phyloP scores from a whole-genome alignment of 2,797 vertebrate species.

The Aplochiton taeniatus region DNA sequence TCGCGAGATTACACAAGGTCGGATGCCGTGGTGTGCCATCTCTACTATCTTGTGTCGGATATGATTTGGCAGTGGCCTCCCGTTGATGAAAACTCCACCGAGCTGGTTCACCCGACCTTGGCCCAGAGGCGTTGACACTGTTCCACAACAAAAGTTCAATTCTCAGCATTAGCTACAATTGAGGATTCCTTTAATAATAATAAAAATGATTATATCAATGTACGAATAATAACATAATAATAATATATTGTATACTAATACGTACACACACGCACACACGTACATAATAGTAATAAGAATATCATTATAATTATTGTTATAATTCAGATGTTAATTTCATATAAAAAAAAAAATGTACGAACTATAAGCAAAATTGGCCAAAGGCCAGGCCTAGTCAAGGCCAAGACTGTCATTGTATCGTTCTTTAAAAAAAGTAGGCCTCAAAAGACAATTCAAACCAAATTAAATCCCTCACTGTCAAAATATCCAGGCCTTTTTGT shows the following conservation, averaged over 20 bases:
- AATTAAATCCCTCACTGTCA: too few species aligned
- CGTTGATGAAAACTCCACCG: constrained; percentile 98
- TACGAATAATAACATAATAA: neutral
- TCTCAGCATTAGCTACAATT: constrained; percentile 8
- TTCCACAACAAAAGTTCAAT: constrained; percentile 50
- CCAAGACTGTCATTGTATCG: too few species aligned
- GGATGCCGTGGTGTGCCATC: constrained; percentile 98
- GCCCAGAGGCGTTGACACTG: constrained; percentile 96
- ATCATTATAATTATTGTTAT: too few species aligned
- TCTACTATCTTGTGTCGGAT: constrained; percentile 99
- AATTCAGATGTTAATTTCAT: too few species aligned
- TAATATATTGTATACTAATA: constrained; percentile 24
- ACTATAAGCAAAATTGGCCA: too few species aligned
- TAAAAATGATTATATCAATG: neutral
- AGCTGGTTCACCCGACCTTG: constrained; percentile 98
- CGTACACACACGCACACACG: too few species aligned
- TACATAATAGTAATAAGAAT: too few species aligned
- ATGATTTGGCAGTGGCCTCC: constrained; percentile 94
- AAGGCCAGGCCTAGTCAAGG: too few species aligned
- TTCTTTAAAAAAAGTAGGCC: too few species aligned
- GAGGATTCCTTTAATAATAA: neutral
- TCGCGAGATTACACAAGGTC: constrained; percentile 96
- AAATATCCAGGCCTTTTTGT: too few species aligned
- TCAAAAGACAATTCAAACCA: too few species aligned
- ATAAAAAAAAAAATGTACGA: too few species aligned